phyloP scores from a whole-genome alignment of 2,113 vertebrate species.

The Corythornis vintsioides region DNA sequence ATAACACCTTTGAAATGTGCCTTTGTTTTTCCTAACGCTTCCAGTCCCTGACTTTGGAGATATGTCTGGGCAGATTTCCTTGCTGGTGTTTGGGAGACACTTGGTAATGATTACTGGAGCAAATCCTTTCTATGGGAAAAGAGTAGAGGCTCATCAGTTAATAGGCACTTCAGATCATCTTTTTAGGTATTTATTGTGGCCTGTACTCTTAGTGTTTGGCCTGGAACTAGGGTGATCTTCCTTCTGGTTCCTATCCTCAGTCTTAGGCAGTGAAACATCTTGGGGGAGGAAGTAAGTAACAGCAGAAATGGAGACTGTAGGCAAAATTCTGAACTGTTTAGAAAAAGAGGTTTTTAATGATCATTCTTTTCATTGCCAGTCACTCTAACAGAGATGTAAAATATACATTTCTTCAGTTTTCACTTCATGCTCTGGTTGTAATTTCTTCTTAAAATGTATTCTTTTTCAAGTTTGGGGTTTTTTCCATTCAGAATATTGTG shows the following conservation, averaged over 20 bases:
- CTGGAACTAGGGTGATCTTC: background rate
- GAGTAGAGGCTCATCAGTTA: constrained; percentile 44
- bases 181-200: constrained; percentile 56
- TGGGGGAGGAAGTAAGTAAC: constrained; percentile 35
- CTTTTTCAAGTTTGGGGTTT: background rate
- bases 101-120: constrained; percentile 30
- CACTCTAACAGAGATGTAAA: background rate
- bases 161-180: constrained; percentile 41
- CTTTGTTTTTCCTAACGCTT: constrained; percentile 46
- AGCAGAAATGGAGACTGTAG: constrained; percentile 18
- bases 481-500: background rate
- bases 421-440: background rate
- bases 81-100: constrained; percentile 32
- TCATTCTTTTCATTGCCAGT: background rate
- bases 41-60: constrained; percentile 39
- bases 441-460: background rate
- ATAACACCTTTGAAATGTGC: constrained; percentile 43
- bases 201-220: background rate
- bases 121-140: constrained; percentile 55
- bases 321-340: constrained; percentile 2
- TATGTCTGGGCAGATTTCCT: constrained; percentile 68
- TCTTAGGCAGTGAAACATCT: constrained; percentile 26
- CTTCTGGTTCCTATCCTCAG: constrained; percentile 9
- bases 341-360: background rate
- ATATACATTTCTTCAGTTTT: background rate